These are phyloP conservation scores for Rhodophaea formosa DNA, from an alignment of 2,888 invertebrate species.

Conservation along the genomic window DNA sequence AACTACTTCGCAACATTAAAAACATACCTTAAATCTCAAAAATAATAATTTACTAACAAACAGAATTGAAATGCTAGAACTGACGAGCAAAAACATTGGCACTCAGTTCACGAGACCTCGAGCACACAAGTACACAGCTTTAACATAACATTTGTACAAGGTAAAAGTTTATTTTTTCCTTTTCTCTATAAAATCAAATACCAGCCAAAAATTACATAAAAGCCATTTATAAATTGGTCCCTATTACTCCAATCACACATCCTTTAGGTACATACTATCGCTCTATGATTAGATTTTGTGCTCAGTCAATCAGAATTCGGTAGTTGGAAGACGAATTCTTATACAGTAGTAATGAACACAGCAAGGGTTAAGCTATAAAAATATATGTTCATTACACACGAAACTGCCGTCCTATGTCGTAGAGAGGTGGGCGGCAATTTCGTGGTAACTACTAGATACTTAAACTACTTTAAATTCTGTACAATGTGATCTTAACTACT, in stretches of 20 bases:
- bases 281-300: conserved; percentile 21
- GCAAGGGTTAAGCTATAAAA: conserved; percentile 29
- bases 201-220: background rate
- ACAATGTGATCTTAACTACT: conserved; percentile 30
- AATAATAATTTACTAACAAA: conserved; percentile 81
- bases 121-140: conserved; percentile 13
- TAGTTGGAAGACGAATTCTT: conserved; percentile 26
- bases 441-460: background rate
- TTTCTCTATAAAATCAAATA: no score
- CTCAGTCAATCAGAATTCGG: conserved; percentile 24
- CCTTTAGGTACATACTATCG: conserved; percentile 20
- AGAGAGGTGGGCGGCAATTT: background rate
- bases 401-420: background rate
- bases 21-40: conserved; percentile 79
- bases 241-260: conserved; percentile 21
- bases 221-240: conserved; percentile 25
- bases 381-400: conserved; percentile 16
- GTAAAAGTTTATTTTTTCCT: conserved; percentile 6
- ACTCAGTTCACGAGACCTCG: background rate
- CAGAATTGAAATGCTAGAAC: conserved; percentile 37
- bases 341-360: conserved; percentile 35
- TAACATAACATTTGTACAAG: background rate
- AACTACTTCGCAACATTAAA: conserved; percentile 76
- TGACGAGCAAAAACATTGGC: background rate
- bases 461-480: conserved; percentile 29